Evolutionary conservation across 1,140 invertebrate genomes (phyloP), one percentile per base, ranked within the genome.

Genomic region (Stegodyphus mimosarum): DNA sequence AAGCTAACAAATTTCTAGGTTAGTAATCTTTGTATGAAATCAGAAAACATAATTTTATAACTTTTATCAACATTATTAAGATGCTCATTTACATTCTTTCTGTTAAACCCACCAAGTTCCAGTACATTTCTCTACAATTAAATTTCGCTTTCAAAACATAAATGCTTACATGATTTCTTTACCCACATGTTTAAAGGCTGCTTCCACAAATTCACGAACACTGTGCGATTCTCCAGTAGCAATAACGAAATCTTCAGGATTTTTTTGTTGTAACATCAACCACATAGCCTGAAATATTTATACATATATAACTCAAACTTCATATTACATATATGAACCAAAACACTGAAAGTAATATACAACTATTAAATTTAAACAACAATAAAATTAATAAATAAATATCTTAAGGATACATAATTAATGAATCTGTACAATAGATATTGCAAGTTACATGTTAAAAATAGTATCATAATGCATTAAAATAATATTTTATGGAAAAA

Each of bases 211-310:
- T 92, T 99, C 96, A 63, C 96, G 92, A 1, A 99, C 98, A 91
- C 96, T 99, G 90, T 98, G 97, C 7, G 94, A 94, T 91, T 98
- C 95, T 17, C 97, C 97, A 6, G 97, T 99, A 4, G 98, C 97
- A 88, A 99, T 97, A 3, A 99, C 98, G 92, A 95, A 99, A 92
- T 99, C 98, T 72, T 99, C 95, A 0, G 98, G 95, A 67, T 91
- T 91, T 0, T 97, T 93, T 90, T 96, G 95, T 90, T 99, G 99
- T n/a, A 99, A 91, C 96, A 99, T 99, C 89, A 98, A 90, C 98
- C 98, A 99, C 99, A 99, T 99, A 11, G 98, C 98, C 95, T 98
- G 89, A 7, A 91, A 33, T 33, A 33, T 33, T 33, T 33, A 33
- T 33, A 33, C 33, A 33, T 33, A 33, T 33, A 33, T 33, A 3